Conservation (phyloP, 2,888 invertebrate species). For the Zhuqinia jingwanae region DNA sequence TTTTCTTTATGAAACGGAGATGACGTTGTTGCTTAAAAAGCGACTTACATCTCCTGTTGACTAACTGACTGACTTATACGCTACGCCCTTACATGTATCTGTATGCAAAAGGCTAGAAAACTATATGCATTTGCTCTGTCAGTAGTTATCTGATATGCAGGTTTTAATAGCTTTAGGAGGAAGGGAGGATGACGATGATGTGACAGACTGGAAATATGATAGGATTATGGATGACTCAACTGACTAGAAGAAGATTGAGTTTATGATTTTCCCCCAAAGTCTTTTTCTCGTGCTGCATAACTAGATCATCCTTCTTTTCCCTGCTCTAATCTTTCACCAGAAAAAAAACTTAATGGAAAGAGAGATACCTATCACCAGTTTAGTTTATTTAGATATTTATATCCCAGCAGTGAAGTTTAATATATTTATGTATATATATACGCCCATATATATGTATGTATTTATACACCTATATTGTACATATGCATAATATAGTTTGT, state of each 20-base stretch:
- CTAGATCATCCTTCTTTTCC: constrained; percentile 33
- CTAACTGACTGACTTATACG: neutral
- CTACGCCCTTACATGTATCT: too few relatives aligned
- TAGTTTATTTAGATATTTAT: neutral
- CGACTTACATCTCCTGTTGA: neutral
- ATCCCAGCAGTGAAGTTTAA: too few relatives aligned
- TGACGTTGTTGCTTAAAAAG: neutral
- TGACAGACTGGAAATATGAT: constrained; percentile 66
- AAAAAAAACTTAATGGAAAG: neutral
- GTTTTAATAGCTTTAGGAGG: constrained; percentile 57
- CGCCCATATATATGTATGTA: too few relatives aligned
- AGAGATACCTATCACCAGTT: neutral
- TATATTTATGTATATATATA: too few relatives aligned
- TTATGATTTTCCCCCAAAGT: constrained; percentile 51
- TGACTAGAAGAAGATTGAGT: constrained; percentile 66
- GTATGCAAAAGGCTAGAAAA: neutral
- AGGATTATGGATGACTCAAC: constrained; percentile 69
- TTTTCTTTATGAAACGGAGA: neutral
- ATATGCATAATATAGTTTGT: neutral
- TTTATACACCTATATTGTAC: neutral
- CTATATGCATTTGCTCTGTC: constrained; percentile 13
- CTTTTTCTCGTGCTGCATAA: neutral
- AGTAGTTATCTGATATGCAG: constrained; percentile 37
- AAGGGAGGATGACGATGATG: constrained; percentile 49
- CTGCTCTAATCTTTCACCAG: constrained; percentile 21